Evolutionary conservation across 2,797 vertebrate species (phyloP), one percentile per base, ranked within the genome.

Genomic region (Sebastes vulpes): DNA sequence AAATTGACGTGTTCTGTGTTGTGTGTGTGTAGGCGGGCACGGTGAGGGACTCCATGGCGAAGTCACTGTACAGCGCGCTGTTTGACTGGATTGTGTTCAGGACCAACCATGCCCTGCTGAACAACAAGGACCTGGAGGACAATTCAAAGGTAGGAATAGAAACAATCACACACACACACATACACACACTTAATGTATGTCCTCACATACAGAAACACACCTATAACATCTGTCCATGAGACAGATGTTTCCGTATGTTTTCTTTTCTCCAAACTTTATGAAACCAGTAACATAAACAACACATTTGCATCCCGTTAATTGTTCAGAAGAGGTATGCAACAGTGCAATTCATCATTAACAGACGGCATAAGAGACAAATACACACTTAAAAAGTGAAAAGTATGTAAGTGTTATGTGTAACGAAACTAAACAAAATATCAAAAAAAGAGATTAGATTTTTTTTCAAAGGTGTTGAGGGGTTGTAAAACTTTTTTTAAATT

Each of bases 1-100:
- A 72, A 58, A 65, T 69, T 80, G 32, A 82, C n/a, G 5, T 73
- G 16, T 32, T 65, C 23, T 56, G 25, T 69, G 25, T 85, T 74
- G 20, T 83, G 23, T 83, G 18, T 87, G 25, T 85, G 16, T 66
- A 88, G 98, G 98, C 98, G 4, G 97, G 98, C 59, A 99, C 98
- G 0, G 99, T 99, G 77, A 95, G 99, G 52, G 98, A 99, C 92
- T 99, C 98, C 52, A 98, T 99, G 98, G 97, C 99, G 26, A 99
- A 99, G 91, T 99, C 98, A 0, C 86, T 99, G 75, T 99, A 99
- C 91, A 98, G 98, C 0, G 97, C 99, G 25, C 94, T 99, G 61
- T 99, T 99, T 26, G 98, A 99, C 93, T 99, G 99, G 99, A 99
- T 99, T 4, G 98, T 99, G 82, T 99, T 99, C 95, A 96, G 99